Evolutionary conservation across 2,113 vertebrate species (phyloP), one percentile per base, ranked within the genome.

Genomic region (Lampris incognitus): DNA sequence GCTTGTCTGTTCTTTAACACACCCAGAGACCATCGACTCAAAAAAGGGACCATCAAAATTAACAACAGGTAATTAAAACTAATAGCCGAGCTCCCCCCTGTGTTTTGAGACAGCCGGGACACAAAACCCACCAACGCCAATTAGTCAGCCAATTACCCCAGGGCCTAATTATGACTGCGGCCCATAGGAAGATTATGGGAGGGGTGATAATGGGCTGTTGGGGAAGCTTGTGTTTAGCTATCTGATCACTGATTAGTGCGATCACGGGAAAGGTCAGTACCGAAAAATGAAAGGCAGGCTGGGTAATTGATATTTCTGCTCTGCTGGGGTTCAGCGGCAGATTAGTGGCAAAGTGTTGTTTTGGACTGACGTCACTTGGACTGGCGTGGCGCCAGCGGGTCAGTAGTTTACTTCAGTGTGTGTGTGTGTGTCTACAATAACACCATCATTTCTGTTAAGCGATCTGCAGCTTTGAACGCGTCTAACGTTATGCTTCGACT

Each of bases 201-300:
- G 62, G 68, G 60, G 49, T 72, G 78, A 83, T 85, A 85, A 90
- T 79, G 72, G 74, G 71, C 66, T 88, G 59, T 74, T 75, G 75
- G 63, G 76, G 60, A 74, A 70, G 54, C 63, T 44, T 54, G 72
- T 84, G 79, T 87, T 89, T 88, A 83, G 82, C 56, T 83, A 74
- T 84, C 81, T 82, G 83, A 89, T 90, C 85, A 85, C 61, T 78
- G 76, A 88, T 88, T 89, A 91, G 66, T 48, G 72, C 87, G 76
- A 86, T 86, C 69, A 66, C 36, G 63, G 75, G 52, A 81, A 84
- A 89, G 88, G 87, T 90, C 85, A 77, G 67, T 73, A 66, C 69
- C 79, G 79, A 74, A 24, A 61, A 74, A 72, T 78, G 57, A 79
- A 66, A 84, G 65, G 46, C 69, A 36, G 46, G 57, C 56, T 40